phyloP scores from a whole-genome alignment of 1,140 invertebrate genomes.

The Phymastichus coffea region DNA sequence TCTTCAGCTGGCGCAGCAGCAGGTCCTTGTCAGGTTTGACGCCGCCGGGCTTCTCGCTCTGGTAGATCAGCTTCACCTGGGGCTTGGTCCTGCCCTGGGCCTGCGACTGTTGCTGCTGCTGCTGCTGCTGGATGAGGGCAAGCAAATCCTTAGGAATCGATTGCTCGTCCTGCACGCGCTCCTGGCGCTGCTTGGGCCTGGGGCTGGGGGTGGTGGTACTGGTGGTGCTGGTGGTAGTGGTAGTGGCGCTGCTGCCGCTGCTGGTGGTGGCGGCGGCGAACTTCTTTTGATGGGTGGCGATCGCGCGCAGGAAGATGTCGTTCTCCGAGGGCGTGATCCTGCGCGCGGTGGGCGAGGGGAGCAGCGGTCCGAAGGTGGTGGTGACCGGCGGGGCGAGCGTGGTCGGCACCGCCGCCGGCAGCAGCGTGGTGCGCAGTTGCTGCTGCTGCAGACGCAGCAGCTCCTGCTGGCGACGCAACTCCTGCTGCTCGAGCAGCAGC shows the following conservation, averaged over 20 bases:
- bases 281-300: conserved; percentile 53
- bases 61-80: conserved; percentile 50
- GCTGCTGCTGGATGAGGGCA: conserved; percentile 44
- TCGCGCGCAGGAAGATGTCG: conserved; percentile 52
- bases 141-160: conserved; percentile 44
- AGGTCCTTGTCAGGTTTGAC: conserved; percentile 58
- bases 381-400: conserved; percentile 26
- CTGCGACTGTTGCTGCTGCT: conserved; percentile 40
- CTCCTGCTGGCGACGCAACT: conserved; percentile 50
- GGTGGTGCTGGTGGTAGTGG: conserved; percentile 29
- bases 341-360: conserved; percentile 44
- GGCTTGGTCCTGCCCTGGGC: conserved; percentile 42
- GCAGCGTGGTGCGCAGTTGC: conserved; percentile 41
- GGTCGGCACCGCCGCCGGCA: conserved; percentile 39
- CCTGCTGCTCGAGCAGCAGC: conserved; percentile 49
- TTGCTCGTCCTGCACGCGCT: conserved; percentile 29
- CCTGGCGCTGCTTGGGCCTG: conserved; percentile 23
- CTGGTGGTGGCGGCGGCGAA: conserved; percentile 41
- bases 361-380: conserved; percentile 32
- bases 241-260: conserved; percentile 32
- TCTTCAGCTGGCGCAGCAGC: conserved; percentile 69
- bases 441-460: conserved; percentile 51
- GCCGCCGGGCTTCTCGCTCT: conserved; percentile 43
- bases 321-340: conserved; percentile 50
- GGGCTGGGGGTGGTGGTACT: not conserved